Evolutionary conservation across 2,797 vertebrate genomes (phyloP).

Genomic region (Hafferia zeledoni): DNA sequence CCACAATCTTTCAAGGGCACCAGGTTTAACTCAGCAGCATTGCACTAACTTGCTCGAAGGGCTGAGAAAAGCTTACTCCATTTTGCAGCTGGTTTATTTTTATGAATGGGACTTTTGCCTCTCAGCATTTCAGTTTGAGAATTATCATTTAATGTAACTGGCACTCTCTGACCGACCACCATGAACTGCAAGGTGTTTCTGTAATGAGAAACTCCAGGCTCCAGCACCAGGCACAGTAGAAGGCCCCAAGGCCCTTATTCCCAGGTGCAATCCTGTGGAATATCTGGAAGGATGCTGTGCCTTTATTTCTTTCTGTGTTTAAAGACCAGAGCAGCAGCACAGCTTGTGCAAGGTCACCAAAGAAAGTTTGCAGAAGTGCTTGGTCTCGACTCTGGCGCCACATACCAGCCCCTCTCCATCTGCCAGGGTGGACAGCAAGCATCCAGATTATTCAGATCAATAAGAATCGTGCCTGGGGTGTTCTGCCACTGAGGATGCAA

Average conservation of each 20-base stretch:
- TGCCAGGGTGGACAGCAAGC: background rate
- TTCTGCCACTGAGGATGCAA: background rate
- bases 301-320: rapidly evolving
- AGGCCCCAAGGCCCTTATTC: background rate
- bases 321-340: background rate
- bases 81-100: background rate
- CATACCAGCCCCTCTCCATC: background rate
- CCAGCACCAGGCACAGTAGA: background rate
- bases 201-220: rapidly evolving
- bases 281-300: background rate
- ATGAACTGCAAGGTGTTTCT: background rate
- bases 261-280: background rate
- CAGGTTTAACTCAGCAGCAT: background rate
- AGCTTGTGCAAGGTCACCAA: background rate
- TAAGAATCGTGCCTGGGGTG: background rate
- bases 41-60: rapidly evolving
- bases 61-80: background rate
- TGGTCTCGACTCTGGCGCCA: rapidly evolving
- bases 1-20: slow-evolving; percentile 8
- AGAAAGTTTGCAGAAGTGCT: background rate
- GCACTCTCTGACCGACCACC: background rate
- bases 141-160: background rate
- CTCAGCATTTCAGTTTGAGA: background rate
- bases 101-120: background rate
- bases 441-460: rapidly evolving